phyloP scores from a whole-genome alignment of 2,113 vertebrate species.

The Tragelaphus imberbis region DNA sequence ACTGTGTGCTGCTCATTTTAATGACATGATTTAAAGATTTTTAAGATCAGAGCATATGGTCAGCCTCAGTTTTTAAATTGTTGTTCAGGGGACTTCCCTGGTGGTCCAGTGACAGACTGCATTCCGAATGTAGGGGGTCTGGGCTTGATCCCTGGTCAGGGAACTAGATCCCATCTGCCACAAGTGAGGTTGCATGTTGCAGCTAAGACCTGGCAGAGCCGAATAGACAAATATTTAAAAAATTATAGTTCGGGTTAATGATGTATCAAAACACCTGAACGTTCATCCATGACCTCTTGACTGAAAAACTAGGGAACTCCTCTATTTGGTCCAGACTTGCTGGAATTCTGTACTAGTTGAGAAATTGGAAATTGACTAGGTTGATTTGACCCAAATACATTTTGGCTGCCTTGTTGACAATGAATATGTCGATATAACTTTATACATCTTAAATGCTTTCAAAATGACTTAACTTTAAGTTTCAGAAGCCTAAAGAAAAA shows the following conservation, averaged over 20 bases:
- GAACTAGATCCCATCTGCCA: not conserved
- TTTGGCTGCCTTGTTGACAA: not conserved
- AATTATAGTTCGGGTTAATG: constrained; percentile 1
- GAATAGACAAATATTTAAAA: not conserved
- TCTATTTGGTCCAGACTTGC: constrained; percentile 29
- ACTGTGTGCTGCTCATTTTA: constrained; percentile 10
- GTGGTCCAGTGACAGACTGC: not conserved
- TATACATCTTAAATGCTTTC: not conserved
- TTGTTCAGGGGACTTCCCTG: not conserved
- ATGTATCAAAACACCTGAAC: not conserved
- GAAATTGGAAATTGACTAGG: not conserved
- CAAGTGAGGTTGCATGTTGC: not conserved
- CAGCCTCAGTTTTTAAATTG: constrained; percentile 30
- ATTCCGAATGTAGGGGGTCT: not conserved
- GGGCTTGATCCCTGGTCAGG: not conserved
- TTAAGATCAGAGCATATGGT: constrained; percentile 8
- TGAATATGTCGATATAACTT: constrained; percentile 38
- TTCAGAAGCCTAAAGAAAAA: constrained; percentile 11
- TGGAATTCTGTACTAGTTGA: not conserved
- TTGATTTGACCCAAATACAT: constrained; percentile 21
- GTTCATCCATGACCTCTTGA: not conserved
- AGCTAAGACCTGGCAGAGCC: not conserved
- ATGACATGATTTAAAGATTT: constrained; percentile 25
- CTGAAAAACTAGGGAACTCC: not conserved
- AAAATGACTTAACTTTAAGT: constrained; percentile 7